Evolutionary conservation across 2,888 invertebrate species (phyloP), one percentile per base, ranked within the genome.

Genomic region (Branchipolynoe longqiensis): DNA sequence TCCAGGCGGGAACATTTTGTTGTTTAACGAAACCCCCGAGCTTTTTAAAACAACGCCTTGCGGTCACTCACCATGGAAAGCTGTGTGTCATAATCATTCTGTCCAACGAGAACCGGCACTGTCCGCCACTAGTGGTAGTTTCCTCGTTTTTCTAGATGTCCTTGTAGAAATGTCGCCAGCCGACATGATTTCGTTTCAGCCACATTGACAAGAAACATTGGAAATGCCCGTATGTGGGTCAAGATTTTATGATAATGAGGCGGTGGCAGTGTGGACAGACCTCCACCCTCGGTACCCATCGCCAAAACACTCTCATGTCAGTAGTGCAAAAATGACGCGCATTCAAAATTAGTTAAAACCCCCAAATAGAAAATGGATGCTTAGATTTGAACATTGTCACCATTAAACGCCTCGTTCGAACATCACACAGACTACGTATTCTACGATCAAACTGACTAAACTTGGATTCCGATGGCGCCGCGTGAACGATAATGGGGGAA

Each of bases 161-260:
- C 78, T 78, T 78, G 78, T 41, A 1, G 48, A 78, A 78, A 78
- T 48, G 78, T 78, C 78, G n/a, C 78, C 41, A 31, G 78, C 1
- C 28, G 54, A 6, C 78, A 48, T 78, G 54, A 31, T 54, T 78
- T 25, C 12, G 28, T 48, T 28, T 41, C 78, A 31, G 78, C 78
- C 78, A 78, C 78, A 78, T 78, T 78, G 78, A 54, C 78, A 41
- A 54, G 78, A 78, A 48, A n/a, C 31, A 18, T n/a, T 28, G 6
- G 14, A 41, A 78, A 4, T 40, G 22, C 78, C 78, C 78, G 78
- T 78, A 78, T 78, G 78, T 78, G 78, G 78, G 78, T 78, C 78
- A 78, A 48, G 28, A 48, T 8, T 78, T 78, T 78, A 78, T 78
- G 78, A 41, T 78, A 78, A 78, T 78, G 78, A 78, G 78, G 78